Base-by-base conservation (phyloP, 2,797 vertebrate species). In the Tadarida brasiliensis region DNA sequence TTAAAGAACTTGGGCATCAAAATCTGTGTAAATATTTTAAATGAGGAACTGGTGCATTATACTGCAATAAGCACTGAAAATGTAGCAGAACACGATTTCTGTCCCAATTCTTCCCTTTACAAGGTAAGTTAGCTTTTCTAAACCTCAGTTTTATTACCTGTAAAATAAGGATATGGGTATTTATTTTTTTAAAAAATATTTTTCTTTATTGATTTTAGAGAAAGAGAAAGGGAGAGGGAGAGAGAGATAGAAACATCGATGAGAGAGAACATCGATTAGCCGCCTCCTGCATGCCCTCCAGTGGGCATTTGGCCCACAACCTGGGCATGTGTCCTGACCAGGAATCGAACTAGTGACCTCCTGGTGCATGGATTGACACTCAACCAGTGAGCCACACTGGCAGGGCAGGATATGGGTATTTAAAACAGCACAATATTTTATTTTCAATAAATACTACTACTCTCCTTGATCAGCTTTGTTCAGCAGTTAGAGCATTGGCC, bases 361-460 rank as follows among this genome's bases (percentile, higher is more conserved):
- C 39, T 44, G 39, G 39, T 44, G 39, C 39, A 44, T 44, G 39
- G 39, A 7, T 44, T 44, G 39, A 44, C 39, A 44, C 39, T 44
- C 39, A 44, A 44, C 39, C 39, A 44, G 39, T 44, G 39, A 44
- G 39, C 39, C 39, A 44, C 7, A 44, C 39, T 7, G 7, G 39
- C 39, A 44, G 39, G 39, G 39, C 39, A 92, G 9, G 33, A 80
- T 47, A 47, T 68, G 26, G 30, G 68, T 78, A 84, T 80, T 51
- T 94, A 47, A 93, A 96, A 68, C 11, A 26, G 26, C 4, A 83
- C 24, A 59, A 54, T 59, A 83, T 85, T 91, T 89, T 90, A 54
- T 87, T 82, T 67, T 67, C 24, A 68, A 90, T 47, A n/a, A 73
- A 35, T 86, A 39, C 11, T 54, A 59, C 11, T 63, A 44, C 39